Evolutionary conservation across 2,113 vertebrate genomes (phyloP).

Genomic region (Notothenia coriiceps): DNA sequence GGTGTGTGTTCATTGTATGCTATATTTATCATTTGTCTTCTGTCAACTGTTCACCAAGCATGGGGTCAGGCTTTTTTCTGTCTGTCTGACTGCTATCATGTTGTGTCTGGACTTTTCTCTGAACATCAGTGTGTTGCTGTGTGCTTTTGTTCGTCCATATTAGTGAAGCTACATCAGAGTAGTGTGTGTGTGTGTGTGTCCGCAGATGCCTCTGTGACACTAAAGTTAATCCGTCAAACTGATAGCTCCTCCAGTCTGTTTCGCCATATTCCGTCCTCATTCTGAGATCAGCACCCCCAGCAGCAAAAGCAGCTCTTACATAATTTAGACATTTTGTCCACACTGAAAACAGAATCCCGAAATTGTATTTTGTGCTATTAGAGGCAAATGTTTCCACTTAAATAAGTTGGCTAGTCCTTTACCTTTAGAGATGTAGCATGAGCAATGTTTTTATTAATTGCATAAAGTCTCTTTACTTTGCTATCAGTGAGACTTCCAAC

Average conservation of each 20-base stretch:
- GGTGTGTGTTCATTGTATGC: background rate
- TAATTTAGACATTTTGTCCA: slow-evolving; percentile 29
- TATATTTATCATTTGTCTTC: slow-evolving; percentile 36
- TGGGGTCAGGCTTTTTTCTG: slow-evolving; percentile 12
- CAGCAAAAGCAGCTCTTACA: slow-evolving; percentile 41
- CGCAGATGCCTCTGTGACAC: slow-evolving; percentile 10
- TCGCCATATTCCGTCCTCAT: slow-evolving; percentile 38
- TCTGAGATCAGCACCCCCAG: slow-evolving; percentile 32
- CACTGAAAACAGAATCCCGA: background rate
- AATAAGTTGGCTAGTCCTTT: background rate
- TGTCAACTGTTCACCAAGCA: background rate
- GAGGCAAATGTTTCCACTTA: background rate
- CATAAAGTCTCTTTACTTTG: background rate
- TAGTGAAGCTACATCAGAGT: background rate
- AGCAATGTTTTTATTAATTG: background rate
- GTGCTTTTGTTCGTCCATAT: background rate
- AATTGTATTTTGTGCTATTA: slow-evolving; percentile 12
- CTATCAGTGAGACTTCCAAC: background rate
- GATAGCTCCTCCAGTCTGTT: slow-evolving; percentile 41
- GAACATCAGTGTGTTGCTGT: background rate
- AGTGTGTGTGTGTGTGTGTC: slow-evolving; percentile 3
- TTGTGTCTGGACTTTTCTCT: slow-evolving; percentile 1
- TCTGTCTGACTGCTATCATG: background rate
- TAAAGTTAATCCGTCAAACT: slow-evolving; percentile 30
- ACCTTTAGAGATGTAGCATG: background rate